phyloP scores from a whole-genome alignment of 2,888 invertebrate species.

The Epinotia brunnichana region DNA sequence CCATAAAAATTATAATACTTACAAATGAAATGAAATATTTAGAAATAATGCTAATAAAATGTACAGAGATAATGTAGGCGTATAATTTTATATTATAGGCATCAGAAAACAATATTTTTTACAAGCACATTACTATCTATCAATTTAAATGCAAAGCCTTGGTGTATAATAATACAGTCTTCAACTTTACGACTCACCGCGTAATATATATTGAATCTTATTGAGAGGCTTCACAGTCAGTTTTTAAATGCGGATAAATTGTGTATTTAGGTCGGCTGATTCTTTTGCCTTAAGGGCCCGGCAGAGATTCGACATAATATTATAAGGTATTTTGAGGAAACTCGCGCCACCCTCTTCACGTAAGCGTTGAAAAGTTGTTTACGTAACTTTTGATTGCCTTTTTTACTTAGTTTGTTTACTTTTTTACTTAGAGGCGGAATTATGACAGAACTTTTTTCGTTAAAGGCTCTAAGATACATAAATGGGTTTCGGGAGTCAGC shows the following conservation, averaged over 20 bases:
- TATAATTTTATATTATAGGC: background rate
- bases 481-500: constrained; percentile 68
- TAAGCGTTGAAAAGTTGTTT: constrained; percentile 75
- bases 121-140: constrained; percentile 9
- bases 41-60: background rate
- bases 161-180: constrained; percentile 17
- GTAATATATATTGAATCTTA: constrained; percentile 10
- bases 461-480: constrained; percentile 74
- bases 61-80: background rate
- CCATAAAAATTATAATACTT: too few species aligned
- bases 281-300: constrained; percentile 55
- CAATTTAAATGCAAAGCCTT: constrained; percentile 26
- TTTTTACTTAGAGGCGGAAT: constrained; percentile 76
- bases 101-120: background rate
- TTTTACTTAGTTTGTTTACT: constrained; percentile 76
- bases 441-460: constrained; percentile 79
- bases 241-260: constrained; percentile 45
- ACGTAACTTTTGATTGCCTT: constrained; percentile 81
- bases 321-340: constrained; percentile 58
- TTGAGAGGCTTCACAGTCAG: background rate
- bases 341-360: constrained; percentile 58
- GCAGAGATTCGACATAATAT: constrained; percentile 65
- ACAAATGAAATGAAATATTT: background rate
- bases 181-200: background rate
- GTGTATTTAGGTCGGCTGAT: constrained; percentile 55